Evolutionary conservation across 2,797 vertebrate species (phyloP).

Genomic region (Anolis apletophallus): DNA sequence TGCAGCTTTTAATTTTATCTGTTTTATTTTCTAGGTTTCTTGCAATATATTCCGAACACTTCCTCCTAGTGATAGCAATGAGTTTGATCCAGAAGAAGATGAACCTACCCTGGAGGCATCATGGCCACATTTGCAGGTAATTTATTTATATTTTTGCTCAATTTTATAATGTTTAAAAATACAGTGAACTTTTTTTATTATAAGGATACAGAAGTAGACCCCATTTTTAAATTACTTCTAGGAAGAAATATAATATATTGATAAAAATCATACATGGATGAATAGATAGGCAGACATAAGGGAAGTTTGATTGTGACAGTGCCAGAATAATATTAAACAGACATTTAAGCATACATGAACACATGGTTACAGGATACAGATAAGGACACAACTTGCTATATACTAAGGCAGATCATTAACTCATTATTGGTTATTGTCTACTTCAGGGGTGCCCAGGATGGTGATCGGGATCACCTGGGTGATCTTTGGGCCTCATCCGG

Average conservation of each 20-base stretch:
- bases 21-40: slow-evolving; percentile 87
- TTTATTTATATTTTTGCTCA: not conserved
- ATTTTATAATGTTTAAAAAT: slow-evolving; percentile 41
- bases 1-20: slow-evolving; percentile 54
- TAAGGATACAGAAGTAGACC: no score
- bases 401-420: no score
- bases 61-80: slow-evolving; percentile 98
- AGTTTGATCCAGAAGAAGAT: slow-evolving; percentile 99
- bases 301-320: not conserved
- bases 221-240: no score
- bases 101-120: slow-evolving; percentile 98
- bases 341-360: not conserved
- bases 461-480: no score
- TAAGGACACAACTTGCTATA: no score
- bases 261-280: no score
- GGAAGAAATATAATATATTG: no score
- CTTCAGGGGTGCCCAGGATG: no score
- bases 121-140: slow-evolving; percentile 98
- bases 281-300: no score
- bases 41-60: slow-evolving; percentile 99
- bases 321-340: not conserved
- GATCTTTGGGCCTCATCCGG: no score
- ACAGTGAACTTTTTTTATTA: not conserved
- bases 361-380: no score
- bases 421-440: no score